Percentiles rank a stretch among this genome's conserved stretches.
phyloP scores from a whole-genome alignment of 2,113 vertebrate species.

The Atractosteus spatula region DNA sequence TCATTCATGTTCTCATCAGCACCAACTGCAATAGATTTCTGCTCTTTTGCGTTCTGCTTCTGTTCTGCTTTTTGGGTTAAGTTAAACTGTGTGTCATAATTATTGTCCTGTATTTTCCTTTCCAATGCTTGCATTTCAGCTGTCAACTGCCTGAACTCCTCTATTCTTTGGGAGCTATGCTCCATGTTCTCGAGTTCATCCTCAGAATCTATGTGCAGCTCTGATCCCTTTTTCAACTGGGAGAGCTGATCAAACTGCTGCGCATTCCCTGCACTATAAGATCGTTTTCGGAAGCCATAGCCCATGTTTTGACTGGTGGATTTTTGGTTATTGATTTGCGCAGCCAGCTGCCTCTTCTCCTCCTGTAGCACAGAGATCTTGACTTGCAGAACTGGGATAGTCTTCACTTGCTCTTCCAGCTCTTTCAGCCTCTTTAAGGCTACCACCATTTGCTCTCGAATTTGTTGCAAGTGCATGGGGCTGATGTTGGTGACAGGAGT shows the following conservation, averaged over 20 bases:
- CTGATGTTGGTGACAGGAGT: conserved; percentile 91
- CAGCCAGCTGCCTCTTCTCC: conserved; percentile 85
- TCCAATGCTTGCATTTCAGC: conserved; percentile 90
- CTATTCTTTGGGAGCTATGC: conserved; percentile 76
- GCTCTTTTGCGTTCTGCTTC: conserved; percentile 40
- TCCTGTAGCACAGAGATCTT: conserved; percentile 96
- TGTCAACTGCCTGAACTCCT: conserved; percentile 87
- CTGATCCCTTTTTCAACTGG: conserved; percentile 64
- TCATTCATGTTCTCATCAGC: conserved; percentile 79
- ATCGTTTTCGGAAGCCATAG: conserved; percentile 78
- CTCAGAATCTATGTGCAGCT: conserved; percentile 80
- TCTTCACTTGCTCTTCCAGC: conserved; percentile 89
- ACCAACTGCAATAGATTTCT: conserved; percentile 75
- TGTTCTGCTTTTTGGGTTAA: conserved; percentile 40
- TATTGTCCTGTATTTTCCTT: conserved; percentile 78
- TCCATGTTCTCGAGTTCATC: conserved; percentile 75
- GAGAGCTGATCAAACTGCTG: conserved; percentile 79
- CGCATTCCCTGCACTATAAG: conserved; percentile 87
- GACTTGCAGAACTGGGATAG: conserved; percentile 91
- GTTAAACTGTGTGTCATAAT: conserved; percentile 35
- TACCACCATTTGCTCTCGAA: conserved; percentile 93
- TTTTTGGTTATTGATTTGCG: conserved; percentile 79
- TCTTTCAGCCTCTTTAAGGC: conserved; percentile 89
- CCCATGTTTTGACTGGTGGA: conserved; percentile 50
- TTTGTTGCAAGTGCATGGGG: conserved; percentile 89